Base-by-base conservation (phyloP, 2,797 vertebrate genomes). In the Rhinella marina region DNA sequence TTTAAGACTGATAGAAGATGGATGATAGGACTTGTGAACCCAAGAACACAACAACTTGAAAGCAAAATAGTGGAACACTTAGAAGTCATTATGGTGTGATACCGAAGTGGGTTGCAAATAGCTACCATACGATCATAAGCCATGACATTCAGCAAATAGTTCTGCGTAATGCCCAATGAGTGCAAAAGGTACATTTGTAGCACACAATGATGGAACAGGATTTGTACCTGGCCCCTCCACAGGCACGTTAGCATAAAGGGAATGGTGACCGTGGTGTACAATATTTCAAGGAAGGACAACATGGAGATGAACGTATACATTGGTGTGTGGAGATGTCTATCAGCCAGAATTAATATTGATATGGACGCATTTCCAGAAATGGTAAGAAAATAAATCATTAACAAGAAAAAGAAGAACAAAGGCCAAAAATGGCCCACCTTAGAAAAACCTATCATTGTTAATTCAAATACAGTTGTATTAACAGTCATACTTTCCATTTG, bases 251-350 rank as follows among this genome's bases (percentile, higher is more conserved):
- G 77, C 89, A 91, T 90, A 78, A 72, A 91, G 19, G 90, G 91
- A 32, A 79, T 21, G 21, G 84, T 79, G 17, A 79, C 70, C 10
- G 48, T 19, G n/a, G 75, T 66, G n/a, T 14, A 78, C 23, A 76
- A 86, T 17, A 56, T 66, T 19, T 78, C 75, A 32, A 86, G 48
- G 16, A 79, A 66, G 10, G 84, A 79, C 54, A 93, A 27, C 2
- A 91, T 90, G 79, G 87, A 90, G 27, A 92, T 90, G 8, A 92
- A 93, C 54, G 91, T 91, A 52, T 92, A 92, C 92, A 92, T 92
- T 6, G 90, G 89, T 13, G 76, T 91, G 3, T 85, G 82, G 29
- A 92, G 86, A 3, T 0, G 27, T 17, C 81, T 77, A 25, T 91
- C 88, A 16, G 85, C 9, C 5, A 81, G 88, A 23, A 91, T 91